Evolutionary conservation across 2,888 invertebrate species (phyloP), one percentile per base, ranked within the genome.

Genomic region (Adelphocoris suturalis): DNA sequence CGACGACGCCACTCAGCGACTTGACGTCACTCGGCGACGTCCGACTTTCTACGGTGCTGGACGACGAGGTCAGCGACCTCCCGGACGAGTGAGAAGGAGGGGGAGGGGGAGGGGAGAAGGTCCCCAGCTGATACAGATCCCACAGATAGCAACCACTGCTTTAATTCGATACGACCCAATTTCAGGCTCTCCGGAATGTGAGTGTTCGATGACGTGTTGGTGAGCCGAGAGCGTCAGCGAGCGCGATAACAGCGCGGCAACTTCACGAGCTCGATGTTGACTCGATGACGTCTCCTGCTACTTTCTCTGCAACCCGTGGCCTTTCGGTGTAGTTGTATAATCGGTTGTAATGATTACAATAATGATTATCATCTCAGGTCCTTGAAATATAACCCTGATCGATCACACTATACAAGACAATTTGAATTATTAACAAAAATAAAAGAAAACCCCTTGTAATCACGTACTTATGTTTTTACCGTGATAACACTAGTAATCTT

Each of bases 131-230:
- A 84, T 84, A 52, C 16, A 37, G 37, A 84, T 84, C 84, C 84
- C 55, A 16, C 84, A 47, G 84, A 84, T 84, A 84, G 48, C 55
- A n/a, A 57, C 57, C n/a, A 55, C 55, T 84, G 84, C 84, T 84
- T 48, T 84, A 84, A 84, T 84, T 84, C 84, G 84, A 48, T 55
- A 52, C 84, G 84, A 52, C 84, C 84, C 57, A 55, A 84, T 84
- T 84, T 11, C 5, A 76, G 23, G 28, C 27, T 16, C 27, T 16
- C 14, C 27, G 37, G 37, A 37, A 37, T 37, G 37, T 76, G 14
- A 7, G 76, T 46, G 76, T 23, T 14, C 19, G 75, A 75, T 13
- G 75, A 28, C 23, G 23, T 13, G 75, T 1, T 16, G 1, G 75
- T 75, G 37, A 37, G 37, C 37, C 7, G 37, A 4, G 37, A 37